Evolutionary conservation across 2,888 invertebrate species (phyloP), one percentile per base, ranked within the genome.

Genomic region (Tuta absoluta): DNA sequence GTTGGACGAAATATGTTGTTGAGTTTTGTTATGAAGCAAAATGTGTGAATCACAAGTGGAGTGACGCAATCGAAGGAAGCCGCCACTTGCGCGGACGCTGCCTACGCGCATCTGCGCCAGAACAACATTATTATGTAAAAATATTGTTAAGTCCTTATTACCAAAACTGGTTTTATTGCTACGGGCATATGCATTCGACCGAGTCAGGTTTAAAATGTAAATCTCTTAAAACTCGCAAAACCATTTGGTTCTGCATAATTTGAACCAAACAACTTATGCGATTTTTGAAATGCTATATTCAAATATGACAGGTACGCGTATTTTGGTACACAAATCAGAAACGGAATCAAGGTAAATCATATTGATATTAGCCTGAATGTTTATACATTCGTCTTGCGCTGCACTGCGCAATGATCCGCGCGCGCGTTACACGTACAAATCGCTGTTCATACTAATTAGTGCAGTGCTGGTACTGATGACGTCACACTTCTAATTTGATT

Each of bases 41-140:
- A 76, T 77, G 80, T 74, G 79, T 89, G 88, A 89, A 81, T 90
- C 89, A 88, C 80, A 77, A 77, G 71, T 78, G 23, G 59, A 71
- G 79, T 91, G 91, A 89, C 85, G 91, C 84, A 86, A 89, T 80
- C 69, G 77, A 75, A 89, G 91, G 91, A 91, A 91, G 87, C 85
- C 74, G 78, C 83, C 85, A 88, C 84, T 89, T 89, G 82, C 69
- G 76, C 75, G 80, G 76, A 79, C 74, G 67, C 84, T 72, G 72
- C 89, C 90, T 84, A 89, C 90, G 86, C 86, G 75, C 70, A 75
- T 72, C 69, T 64, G 76, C 78, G 75, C 73, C 76, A 81, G 76
- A 60, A 78, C 72, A 73, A 76, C 77, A 74, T 81, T 76, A 78
- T 75, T 76, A 76, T 78, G 72, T 75, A 75, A 80, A 81, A 79